Conservation (phyloP, 2,888 invertebrate genomes). For the Netelia fuscicornis region DNA sequence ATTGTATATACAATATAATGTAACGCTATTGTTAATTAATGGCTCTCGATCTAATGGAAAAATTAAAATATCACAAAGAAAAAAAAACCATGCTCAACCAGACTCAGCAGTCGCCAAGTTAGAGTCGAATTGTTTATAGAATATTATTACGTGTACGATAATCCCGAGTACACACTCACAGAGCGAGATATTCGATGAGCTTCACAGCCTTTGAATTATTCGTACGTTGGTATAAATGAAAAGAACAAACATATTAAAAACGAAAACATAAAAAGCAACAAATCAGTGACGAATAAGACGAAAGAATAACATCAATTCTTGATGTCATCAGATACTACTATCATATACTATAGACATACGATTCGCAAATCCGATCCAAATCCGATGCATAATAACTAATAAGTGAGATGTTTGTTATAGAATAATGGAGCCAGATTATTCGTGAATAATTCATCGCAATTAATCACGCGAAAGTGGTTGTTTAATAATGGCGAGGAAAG, state of each 20-base stretch:
- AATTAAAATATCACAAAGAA: constrained; percentile 28
- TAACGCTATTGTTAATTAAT: constrained; percentile 20
- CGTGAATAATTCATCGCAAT: constrained; percentile 17
- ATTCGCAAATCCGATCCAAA: constrained; percentile 64
- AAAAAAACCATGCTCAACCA: constrained; percentile 62
- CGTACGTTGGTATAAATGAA: background rate
- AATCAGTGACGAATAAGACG: constrained; percentile 6
- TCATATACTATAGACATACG: constrained; percentile 32
- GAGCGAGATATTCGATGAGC: background rate
- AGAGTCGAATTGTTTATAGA: constrained; percentile 30
- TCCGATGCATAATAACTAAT: constrained; percentile 37
- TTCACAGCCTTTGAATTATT: background rate
- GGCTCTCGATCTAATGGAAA: constrained; percentile 29
- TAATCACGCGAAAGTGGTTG: constrained; percentile 18
- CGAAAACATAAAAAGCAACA: background rate
- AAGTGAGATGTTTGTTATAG: constrained; percentile 53
- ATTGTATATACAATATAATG: constrained; percentile 15
- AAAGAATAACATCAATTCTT: constrained; percentile 15
- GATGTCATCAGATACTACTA: constrained; percentile 19
- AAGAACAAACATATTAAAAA: background rate
- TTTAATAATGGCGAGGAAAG: constrained; percentile 9
- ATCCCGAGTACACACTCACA: no score
- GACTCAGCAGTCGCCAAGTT: constrained; percentile 27
- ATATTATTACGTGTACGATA: constrained; percentile 18
- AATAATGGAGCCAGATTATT: constrained; percentile 43